Conservation (phyloP, 2,797 vertebrate genomes). For the Sebastes minor region DNA sequence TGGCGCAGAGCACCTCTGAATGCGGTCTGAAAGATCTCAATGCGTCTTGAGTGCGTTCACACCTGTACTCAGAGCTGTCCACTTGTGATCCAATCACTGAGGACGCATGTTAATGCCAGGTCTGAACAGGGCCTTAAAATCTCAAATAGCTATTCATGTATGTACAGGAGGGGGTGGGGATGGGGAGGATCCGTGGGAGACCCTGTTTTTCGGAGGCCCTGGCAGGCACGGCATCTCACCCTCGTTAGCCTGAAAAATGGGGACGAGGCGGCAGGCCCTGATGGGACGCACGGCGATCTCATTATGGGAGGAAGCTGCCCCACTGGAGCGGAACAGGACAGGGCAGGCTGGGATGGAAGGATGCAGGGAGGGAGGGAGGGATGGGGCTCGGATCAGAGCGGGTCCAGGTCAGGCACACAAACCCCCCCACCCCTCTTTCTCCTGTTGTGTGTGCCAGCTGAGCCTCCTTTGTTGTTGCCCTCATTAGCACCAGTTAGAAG, state of each 20-base stretch:
- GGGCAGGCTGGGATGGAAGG: conserved; percentile 6
- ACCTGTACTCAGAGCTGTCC: too few species aligned
- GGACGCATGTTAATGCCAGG: too few species aligned
- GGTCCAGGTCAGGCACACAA: conserved; percentile 58
- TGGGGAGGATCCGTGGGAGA: background rate
- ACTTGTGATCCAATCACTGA: too few species aligned
- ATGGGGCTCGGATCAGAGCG: background rate
- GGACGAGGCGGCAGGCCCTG: conserved; percentile 30
- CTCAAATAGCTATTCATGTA: background rate
- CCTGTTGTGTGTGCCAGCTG: conserved; percentile 41
- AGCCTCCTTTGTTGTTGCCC: conserved; percentile 70
- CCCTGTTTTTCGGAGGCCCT: background rate
- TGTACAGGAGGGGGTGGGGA: background rate
- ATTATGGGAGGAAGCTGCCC: conserved; percentile 58
- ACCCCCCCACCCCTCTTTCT: background rate
- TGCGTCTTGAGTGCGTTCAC: too few species aligned
- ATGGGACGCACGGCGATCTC: conserved; percentile 40
- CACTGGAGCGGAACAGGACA: conserved; percentile 55
- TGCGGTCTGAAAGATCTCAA: too few species aligned
- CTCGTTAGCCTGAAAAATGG: conserved; percentile 62
- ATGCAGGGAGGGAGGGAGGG: background rate
- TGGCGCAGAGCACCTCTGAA: too few species aligned
- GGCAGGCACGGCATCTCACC: conserved; percentile 38
- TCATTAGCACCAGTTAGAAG: conserved; percentile 75
- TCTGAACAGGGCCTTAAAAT: background rate